A percentile compares a stretch with the other conserved stretches of the same genome.
Evolutionary conservation across 2,113 vertebrate species (phyloP).

Genomic region (Tetraodon nigroviridis): DNA sequence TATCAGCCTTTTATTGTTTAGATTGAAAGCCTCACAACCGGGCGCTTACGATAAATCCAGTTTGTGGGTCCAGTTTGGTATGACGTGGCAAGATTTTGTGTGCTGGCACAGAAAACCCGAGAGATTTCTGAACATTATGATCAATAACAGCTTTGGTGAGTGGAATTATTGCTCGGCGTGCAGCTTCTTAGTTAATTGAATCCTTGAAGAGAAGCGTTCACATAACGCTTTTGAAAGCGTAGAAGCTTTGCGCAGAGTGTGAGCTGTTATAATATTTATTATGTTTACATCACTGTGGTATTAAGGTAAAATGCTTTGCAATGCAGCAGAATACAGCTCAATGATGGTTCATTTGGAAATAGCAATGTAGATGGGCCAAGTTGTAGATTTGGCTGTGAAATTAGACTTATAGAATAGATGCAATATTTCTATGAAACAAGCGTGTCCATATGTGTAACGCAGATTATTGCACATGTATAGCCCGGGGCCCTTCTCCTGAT

Average conservation of each 20-base stretch:
- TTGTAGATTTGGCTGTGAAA: slow-evolving; percentile 38
- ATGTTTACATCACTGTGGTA: slow-evolving; percentile 19
- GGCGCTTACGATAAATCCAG: slow-evolving; percentile 23
- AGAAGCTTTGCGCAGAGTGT: slow-evolving; percentile 27
- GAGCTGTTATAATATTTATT: slow-evolving; percentile 43
- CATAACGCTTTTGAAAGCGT: slow-evolving; percentile 41
- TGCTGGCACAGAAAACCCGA: slow-evolving; percentile 37
- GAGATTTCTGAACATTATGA: slow-evolving; percentile 62
- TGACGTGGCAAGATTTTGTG: slow-evolving; percentile 16
- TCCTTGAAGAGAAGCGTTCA: slow-evolving; percentile 54
- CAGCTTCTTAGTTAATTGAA: slow-evolving; percentile 73
- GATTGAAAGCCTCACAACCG: slow-evolving; percentile 22
- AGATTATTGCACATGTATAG: slow-evolving; percentile 37
- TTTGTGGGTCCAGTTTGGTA: slow-evolving; percentile 9
- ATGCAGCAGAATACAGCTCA: background rate
- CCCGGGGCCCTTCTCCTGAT: slow-evolving; percentile 28
- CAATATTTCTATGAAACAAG: slow-evolving; percentile 16
- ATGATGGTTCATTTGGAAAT: slow-evolving; percentile 34
- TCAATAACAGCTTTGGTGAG: slow-evolving; percentile 68
- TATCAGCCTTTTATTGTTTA: slow-evolving; percentile 27
- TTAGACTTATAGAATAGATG: slow-evolving; percentile 16
- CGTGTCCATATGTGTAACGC: background rate
- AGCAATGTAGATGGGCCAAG: slow-evolving; percentile 24
- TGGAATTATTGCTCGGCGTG: slow-evolving; percentile 58
- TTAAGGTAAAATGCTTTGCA: slow-evolving; percentile 17